Percentiles rank a stretch among this genome's conserved stretches.
phyloP scores from a whole-genome alignment of 2,888 invertebrate species.

The Galeruca laticollis region DNA sequence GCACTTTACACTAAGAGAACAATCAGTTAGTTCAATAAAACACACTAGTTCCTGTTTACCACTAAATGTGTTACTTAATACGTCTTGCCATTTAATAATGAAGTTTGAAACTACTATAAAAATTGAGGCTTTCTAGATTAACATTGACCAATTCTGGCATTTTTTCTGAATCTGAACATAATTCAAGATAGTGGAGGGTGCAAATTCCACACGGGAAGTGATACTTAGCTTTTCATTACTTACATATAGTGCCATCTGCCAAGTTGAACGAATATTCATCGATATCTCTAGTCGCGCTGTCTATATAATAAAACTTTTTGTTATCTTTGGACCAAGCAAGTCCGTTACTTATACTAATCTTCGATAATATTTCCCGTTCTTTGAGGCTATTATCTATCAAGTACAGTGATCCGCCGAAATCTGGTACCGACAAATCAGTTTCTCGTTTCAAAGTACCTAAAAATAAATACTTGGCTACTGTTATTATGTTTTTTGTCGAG shows the following conservation, averaged over 20 bases:
- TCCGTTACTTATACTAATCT: constrained; percentile 79
- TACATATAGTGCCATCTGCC: constrained; percentile 66
- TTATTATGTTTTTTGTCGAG: background rate
- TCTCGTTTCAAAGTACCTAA: constrained; percentile 51
- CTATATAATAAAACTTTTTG: constrained; percentile 80
- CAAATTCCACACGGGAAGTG: too few relatives aligned
- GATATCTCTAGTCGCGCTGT: constrained; percentile 74
- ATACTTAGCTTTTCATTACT: too few relatives aligned
- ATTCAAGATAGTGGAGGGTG: too few relatives aligned
- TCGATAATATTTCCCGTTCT: constrained; percentile 45
- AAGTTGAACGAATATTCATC: constrained; percentile 77
- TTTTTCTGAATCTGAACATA: too few relatives aligned
- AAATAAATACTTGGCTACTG: constrained; percentile 5
- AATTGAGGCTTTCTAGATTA: too few relatives aligned
- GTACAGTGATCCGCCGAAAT: constrained; percentile 50
- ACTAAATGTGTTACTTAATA: too few relatives aligned
- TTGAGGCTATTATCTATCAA: constrained; percentile 22
- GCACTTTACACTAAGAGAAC: too few relatives aligned
- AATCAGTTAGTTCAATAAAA: too few relatives aligned
- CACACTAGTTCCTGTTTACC: too few relatives aligned
- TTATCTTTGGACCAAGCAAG: constrained; percentile 78
- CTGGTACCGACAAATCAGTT: constrained; percentile 44
- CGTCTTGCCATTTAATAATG: too few relatives aligned
- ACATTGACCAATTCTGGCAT: too few relatives aligned
- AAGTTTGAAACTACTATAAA: too few relatives aligned